A percentile compares a stretch with the other conserved stretches of the same genome.
Conservation (phyloP, 2,113 vertebrate genomes). For the Sinocyclocheilus rhinocerous region DNA sequence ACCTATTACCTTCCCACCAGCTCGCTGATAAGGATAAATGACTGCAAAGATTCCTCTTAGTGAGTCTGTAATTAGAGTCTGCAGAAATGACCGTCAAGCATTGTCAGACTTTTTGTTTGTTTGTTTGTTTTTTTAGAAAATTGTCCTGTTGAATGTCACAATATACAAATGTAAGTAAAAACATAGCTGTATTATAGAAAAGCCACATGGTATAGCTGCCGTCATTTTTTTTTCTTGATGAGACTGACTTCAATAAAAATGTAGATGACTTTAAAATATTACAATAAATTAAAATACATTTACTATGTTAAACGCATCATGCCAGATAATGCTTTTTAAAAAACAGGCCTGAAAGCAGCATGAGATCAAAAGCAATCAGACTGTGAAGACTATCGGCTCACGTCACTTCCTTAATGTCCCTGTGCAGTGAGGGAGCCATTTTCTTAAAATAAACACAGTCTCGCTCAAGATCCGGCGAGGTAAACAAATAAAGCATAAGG, state of each 20-base stretch:
- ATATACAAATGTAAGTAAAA: background rate
- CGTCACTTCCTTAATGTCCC: constrained; percentile 29
- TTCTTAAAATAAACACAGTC: constrained; percentile 39
- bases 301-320: background rate
- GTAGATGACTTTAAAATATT: no score
- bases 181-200: no score
- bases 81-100: constrained; percentile 21
- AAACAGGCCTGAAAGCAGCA: constrained; percentile 9
- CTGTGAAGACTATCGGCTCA: background rate
- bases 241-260: background rate
- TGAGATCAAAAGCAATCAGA: background rate
- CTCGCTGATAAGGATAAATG: constrained; percentile 25
- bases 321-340: no score
- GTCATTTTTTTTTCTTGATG: background rate
- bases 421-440: constrained; percentile 46
- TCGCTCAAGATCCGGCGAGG: constrained; percentile 24
- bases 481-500: constrained; percentile 29
- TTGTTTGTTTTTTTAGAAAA: background rate
- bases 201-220: background rate
- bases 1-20: constrained; percentile 66
- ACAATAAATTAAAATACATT: no score
- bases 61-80: constrained; percentile 23
- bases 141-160: background rate
- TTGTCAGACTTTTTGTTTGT: background rate
- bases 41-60: constrained; percentile 31